Conservation (phyloP, 2,113 vertebrate genomes). For the Condylura cristata region DNA sequence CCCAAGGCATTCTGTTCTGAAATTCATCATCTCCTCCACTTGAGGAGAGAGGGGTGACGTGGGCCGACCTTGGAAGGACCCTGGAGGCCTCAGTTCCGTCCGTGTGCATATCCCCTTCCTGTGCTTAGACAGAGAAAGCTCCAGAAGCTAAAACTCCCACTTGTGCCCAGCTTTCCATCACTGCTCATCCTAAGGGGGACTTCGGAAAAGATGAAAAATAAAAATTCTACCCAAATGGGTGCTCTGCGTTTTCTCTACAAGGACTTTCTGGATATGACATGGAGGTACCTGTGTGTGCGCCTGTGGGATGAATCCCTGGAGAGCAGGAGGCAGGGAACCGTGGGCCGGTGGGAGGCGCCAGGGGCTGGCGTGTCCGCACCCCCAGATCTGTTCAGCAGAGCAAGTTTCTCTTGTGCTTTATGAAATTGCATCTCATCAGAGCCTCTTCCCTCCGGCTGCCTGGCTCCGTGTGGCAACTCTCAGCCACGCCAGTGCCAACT, state of each 20-base stretch:
- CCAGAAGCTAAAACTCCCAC: background rate
- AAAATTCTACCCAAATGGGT: background rate
- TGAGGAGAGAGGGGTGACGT: background rate
- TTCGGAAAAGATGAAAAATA: background rate
- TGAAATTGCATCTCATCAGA: background rate
- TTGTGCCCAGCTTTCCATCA: background rate
- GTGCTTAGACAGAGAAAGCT: background rate
- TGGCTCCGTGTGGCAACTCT: background rate
- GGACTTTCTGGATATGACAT: background rate
- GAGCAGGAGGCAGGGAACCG: background rate
- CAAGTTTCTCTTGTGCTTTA: background rate
- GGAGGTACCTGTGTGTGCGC: background rate
- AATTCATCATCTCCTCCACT: background rate
- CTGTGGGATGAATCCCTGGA: background rate
- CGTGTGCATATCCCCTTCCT: too few relatives aligned
- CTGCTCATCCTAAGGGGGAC: background rate
- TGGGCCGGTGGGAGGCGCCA: background rate
- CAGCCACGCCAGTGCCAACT: background rate
- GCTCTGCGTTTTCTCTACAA: background rate
- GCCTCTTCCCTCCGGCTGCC: background rate
- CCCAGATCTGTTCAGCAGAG: background rate
- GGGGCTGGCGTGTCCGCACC: background rate
- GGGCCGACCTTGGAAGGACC: background rate
- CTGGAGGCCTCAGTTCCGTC: background rate
- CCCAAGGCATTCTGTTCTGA: background rate